Evolutionary conservation across 2,113 vertebrate genomes (phyloP).

Genomic region (Gila orcuttii): DNA sequence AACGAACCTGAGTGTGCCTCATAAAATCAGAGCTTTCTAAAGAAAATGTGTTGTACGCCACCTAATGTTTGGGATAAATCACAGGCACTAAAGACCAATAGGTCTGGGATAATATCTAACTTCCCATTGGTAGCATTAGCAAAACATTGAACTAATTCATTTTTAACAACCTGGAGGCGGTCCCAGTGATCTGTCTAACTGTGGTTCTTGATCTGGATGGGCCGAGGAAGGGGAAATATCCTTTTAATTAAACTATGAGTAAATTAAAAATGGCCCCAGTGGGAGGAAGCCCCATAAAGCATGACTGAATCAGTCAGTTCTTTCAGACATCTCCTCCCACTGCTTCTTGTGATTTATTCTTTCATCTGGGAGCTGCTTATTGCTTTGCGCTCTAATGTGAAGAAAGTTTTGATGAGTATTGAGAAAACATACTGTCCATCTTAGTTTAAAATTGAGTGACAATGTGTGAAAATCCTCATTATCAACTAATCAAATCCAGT

Average conservation of each 20-base stretch:
- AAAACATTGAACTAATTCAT: background rate
- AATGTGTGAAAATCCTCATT: slow-evolving; percentile 2
- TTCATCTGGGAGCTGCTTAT: slow-evolving; percentile 7
- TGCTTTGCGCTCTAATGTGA: background rate
- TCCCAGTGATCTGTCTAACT: background rate
- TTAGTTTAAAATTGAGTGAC: background rate
- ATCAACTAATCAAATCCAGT: slow-evolving; percentile 1
- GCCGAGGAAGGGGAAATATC: background rate
- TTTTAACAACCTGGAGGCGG: slow-evolving; percentile 10
- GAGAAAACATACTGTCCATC: background rate
- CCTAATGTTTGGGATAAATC: slow-evolving; percentile 20
- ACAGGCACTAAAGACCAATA: background rate
- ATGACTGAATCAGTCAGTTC: background rate
- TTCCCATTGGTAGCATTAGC: background rate
- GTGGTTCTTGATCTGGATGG: background rate
- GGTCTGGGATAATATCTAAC: background rate
- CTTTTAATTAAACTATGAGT: slow-evolving; percentile 23
- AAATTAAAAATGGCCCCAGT: slow-evolving; percentile 1
- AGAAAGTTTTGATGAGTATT: background rate
- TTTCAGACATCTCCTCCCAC: background rate
- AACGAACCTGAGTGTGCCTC: background rate
- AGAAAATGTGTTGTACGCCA: background rate
- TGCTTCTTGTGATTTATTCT: slow-evolving; percentile 15
- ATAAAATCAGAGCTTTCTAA: background rate
- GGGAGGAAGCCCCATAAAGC: slow-evolving; percentile 12